phyloP scores from a whole-genome alignment of 2,797 vertebrate species.

The Bryconaethiops microstoma region DNA sequence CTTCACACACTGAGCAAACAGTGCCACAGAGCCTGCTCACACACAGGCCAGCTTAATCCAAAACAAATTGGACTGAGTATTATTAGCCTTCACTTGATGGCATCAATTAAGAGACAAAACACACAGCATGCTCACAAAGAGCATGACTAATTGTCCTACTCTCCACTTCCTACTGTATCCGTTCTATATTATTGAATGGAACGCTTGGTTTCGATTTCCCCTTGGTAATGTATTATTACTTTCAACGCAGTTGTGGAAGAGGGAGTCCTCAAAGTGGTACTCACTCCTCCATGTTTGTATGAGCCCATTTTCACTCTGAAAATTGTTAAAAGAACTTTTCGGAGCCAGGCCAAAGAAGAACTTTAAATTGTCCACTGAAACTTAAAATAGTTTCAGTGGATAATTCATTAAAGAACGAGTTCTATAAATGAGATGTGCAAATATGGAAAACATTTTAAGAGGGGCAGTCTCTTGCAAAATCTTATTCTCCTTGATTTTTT shows the following conservation, averaged over 20 bases:
- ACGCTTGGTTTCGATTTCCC: neutral
- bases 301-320: neutral
- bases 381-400: neutral
- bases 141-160: constrained; percentile 14
- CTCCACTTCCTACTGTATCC: neutral
- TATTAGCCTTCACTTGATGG: constrained; percentile 35
- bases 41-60: constrained; percentile 43
- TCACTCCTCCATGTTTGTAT: neutral
- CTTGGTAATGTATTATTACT: neutral
- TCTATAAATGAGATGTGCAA: too few species aligned
- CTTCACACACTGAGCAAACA: constrained; percentile 28
- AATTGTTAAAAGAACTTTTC: neutral
- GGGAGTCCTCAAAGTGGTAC: neutral
- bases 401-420: too few species aligned
- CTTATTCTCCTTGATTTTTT: too few species aligned
- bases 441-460: too few species aligned
- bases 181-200: neutral
- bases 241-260: neutral
- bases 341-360: neutral
- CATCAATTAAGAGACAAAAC: constrained; percentile 51
- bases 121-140: constrained; percentile 23
- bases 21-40: constrained; percentile 32
- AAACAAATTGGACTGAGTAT: constrained; percentile 56
- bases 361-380: too few species aligned
- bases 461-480: too few species aligned